A percentile compares a stretch with the other conserved stretches of the same genome.
Conservation (phyloP, 2,888 invertebrate genomes). For the Drosophila merina region DNA sequence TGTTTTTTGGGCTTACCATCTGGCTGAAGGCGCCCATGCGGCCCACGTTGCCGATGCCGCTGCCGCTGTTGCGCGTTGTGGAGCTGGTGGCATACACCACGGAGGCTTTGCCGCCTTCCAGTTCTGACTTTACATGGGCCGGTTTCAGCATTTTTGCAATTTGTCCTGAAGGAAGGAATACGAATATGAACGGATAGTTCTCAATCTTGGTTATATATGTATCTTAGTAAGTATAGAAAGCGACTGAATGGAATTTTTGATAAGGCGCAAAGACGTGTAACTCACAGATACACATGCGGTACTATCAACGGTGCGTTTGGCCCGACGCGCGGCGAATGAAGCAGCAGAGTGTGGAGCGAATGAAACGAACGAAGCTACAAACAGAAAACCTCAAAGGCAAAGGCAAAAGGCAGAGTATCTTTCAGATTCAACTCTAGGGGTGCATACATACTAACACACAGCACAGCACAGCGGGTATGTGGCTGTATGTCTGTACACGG, state of each 20-base stretch:
- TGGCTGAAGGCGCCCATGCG: constrained; percentile 77
- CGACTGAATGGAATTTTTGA: constrained; percentile 22
- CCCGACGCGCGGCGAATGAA: constrained; percentile 34
- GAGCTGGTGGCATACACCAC: constrained; percentile 57
- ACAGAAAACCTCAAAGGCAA: constrained; percentile 29
- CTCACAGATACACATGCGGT: constrained; percentile 33
- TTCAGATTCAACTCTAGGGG: constrained; percentile 33
- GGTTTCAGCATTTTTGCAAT: constrained; percentile 81
- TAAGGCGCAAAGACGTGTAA: constrained; percentile 24
- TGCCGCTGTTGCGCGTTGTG: constrained; percentile 56
- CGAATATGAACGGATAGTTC: constrained; percentile 9
- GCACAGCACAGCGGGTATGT: constrained; percentile 7
- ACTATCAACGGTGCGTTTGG: constrained; percentile 35
- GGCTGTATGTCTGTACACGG: constrained; percentile 5
- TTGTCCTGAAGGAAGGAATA: constrained; percentile 74
- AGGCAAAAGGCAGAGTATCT: constrained; percentile 28
- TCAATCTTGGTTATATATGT: constrained; percentile 19
- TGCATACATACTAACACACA: constrained; percentile 30
- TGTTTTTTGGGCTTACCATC: constrained; percentile 65
- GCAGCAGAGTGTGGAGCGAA: constrained; percentile 20
- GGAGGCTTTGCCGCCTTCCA: constrained; percentile 55
- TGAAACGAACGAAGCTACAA: constrained; percentile 45
- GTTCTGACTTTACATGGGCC: constrained; percentile 77
- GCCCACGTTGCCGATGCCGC: constrained; percentile 65
- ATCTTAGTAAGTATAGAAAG: constrained; percentile 14